Percentiles rank a stretch among this genome's conserved stretches.
Evolutionary conservation across 2,888 invertebrate genomes (phyloP).

Genomic region (Acronicta aceris): DNA sequence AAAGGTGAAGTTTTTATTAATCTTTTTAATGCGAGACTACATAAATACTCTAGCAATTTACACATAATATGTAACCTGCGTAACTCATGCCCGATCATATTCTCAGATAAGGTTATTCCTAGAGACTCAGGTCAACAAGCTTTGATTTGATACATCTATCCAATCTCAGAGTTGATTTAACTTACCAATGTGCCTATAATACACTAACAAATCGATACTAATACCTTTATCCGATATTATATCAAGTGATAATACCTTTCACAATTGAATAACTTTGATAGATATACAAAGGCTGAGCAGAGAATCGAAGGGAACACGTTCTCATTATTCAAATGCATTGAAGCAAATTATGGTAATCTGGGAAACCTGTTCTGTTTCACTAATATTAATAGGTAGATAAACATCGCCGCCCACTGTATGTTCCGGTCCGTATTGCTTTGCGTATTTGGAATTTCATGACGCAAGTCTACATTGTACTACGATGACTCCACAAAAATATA

Average conservation of each 20-base stretch:
- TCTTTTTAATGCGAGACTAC: neutral
- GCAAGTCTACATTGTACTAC: slow-evolving; percentile 44
- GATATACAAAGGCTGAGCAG: slow-evolving; percentile 74
- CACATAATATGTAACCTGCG: neutral
- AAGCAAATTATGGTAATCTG: slow-evolving; percentile 89
- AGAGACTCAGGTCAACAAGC: slow-evolving; percentile 1
- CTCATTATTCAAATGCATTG: slow-evolving; percentile 89
- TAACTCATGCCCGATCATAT: neutral
- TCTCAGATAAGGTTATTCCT: neutral
- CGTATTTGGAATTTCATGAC: slow-evolving; percentile 61
- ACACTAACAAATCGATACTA: slow-evolving; percentile 56
- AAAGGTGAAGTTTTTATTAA: neutral
- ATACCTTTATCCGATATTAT: slow-evolving; percentile 62
- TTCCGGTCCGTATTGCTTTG: slow-evolving; percentile 63
- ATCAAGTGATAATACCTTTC: slow-evolving; percentile 74
- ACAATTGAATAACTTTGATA: slow-evolving; percentile 79
- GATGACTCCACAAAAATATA: slow-evolving; percentile 28
- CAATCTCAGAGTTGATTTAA: slow-evolving; percentile 28
- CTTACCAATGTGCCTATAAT: slow-evolving; percentile 27
- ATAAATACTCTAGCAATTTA: neutral
- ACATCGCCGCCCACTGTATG: slow-evolving; percentile 70
- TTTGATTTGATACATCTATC: slow-evolving; percentile 15
- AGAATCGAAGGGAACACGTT: slow-evolving; percentile 78
- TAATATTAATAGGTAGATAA: slow-evolving; percentile 85
- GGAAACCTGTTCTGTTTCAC: slow-evolving; percentile 87